Percentiles rank a stretch among this genome's conserved stretches.
These are phyloP conservation scores for Acropora tenuis DNA, from an alignment of 64 coral and sea anemone species.

Conservation along the genomic window DNA sequence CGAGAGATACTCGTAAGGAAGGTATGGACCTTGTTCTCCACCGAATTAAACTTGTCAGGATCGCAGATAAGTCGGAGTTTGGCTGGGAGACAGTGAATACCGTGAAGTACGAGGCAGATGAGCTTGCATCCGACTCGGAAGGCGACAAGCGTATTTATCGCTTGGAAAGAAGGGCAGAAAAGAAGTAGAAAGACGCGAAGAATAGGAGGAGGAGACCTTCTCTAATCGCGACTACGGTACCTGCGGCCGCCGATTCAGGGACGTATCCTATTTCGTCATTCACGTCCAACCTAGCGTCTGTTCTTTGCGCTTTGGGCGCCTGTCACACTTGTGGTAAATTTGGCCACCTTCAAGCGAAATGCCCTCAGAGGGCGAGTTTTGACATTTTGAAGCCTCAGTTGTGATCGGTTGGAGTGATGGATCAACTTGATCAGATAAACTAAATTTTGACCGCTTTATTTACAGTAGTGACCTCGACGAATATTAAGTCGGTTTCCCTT, in stretches of 20 bases:
- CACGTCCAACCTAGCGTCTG: constrained; percentile 20
- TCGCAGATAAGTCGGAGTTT: constrained; percentile 45
- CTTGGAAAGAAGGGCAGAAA: constrained; percentile 53
- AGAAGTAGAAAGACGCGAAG: constrained; percentile 19
- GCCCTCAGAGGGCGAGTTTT: constrained; percentile 38
- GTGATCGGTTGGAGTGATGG: not conserved
- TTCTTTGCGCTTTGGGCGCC: constrained; percentile 28
- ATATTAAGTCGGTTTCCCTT: not conserved
- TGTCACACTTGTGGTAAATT: constrained; percentile 31
- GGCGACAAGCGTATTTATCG: constrained; percentile 56
- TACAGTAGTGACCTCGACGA: not conserved
- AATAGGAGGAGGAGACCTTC: not conserved
- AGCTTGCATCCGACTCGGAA: constrained; percentile 34
- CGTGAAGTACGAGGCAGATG: constrained; percentile 5
- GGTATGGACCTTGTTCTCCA: constrained; percentile 30
- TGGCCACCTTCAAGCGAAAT: constrained; percentile 53
- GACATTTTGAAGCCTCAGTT: not conserved
- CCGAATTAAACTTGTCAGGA: constrained; percentile 7
- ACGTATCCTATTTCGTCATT: constrained; percentile 31
- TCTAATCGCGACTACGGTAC: not conserved
- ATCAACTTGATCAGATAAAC: not conserved
- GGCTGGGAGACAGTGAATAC: constrained; percentile 35
- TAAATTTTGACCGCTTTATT: not conserved
- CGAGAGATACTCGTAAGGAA: constrained; percentile 10
- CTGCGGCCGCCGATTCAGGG: not conserved